Base-by-base conservation (phyloP, 2,888 invertebrate genomes). In the Phlogophora meticulosa region DNA sequence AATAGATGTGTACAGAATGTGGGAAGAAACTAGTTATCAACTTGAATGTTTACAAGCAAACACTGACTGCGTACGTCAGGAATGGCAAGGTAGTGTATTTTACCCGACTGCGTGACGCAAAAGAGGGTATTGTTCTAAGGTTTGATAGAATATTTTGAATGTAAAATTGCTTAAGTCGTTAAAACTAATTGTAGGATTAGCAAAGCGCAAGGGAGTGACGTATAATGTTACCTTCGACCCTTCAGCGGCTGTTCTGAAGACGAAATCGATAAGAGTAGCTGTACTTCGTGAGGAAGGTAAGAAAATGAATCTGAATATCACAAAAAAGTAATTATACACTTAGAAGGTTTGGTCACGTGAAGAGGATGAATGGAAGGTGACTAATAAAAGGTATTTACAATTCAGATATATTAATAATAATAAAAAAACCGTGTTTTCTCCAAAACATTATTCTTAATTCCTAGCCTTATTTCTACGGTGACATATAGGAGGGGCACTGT, bases 11-110 rank as follows among this genome's bases (percentile, higher is more conserved):
- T 97, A 98, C 91, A 96, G 97, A 85, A 96, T 97, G 88, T 99
- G 99, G 99, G 99, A 99, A 91, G 98, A 98, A 89, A 99, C 99
- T 0, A 99, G 99, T 92, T 99, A 98, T 89, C 97, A 97, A 78
- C 91, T 99, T 59, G 99, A 99, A 90, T 96, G 97, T 74, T 96
- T 97, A 15, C 99, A 99, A 93, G 97, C 98, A 0, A 98, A 98
- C 87, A 95, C 96, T 0, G 96, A 96, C 5, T 99, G 98, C 88
- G 98, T 98, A 1, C 93, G 96, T 46, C 97, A 98, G 84, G 99
- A 99, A 93, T 98, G 97, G 93, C 93, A 96, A 60, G 97, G 96
- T 95, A 86, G 40, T n/a, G n/a, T n/a, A n/a, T n/a, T n/a, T n/a
- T n/a, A n/a, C n/a, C n/a, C n/a, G n/a, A n/a, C n/a, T n/a, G n/a